Evolutionary conservation across 2,797 vertebrate species (phyloP), one percentile per base, ranked within the genome.

Genomic region (Coilia nasus): DNA sequence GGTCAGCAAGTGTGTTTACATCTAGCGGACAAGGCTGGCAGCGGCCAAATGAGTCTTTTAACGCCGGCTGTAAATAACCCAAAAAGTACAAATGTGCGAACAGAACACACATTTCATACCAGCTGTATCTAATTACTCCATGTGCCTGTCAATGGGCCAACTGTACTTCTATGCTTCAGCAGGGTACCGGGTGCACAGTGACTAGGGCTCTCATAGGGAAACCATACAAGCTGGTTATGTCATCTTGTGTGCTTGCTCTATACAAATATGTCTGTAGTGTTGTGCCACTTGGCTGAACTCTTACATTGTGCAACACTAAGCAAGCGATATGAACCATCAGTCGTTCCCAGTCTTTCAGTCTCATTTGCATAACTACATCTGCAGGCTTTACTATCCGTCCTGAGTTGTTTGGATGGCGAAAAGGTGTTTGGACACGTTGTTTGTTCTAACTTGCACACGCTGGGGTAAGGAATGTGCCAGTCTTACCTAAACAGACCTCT

Each of bases 371-470:
- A 71, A 35, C 67, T 21, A 15, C 35, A 71, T 1, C 31, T 9
- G 50, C 50, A 54, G 35, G 19, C 15, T 17, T 75, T 15, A 17
- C 28, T 35, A 15, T 17, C 14, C 14, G 15, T 75, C 6, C 28
- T 15, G 67, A 75, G 35, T 6, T 75, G 67, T 75, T 75, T 75
- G 67, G 67, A 35, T 17, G 17, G 28, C 1, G 31, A 19, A 71
- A 78, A 78, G 71, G 71, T 78, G 71, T 78, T 78, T 35, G 6
- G 19, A 78, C 71, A 78, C 19, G 71, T 44, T 44, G 9, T 35
- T 35, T 75, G 67, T 19, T 17, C 28, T 75, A 15, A 75, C 28
- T 75, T 35, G 6, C 67, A 1, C 14, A 75, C 2, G 50, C 0
- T 7, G 17, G 19, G 71, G 35, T 19, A 10, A 44, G 71, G 31